phyloP scores from a whole-genome alignment of 1,140 invertebrate species.

The Euura lappo region DNA sequence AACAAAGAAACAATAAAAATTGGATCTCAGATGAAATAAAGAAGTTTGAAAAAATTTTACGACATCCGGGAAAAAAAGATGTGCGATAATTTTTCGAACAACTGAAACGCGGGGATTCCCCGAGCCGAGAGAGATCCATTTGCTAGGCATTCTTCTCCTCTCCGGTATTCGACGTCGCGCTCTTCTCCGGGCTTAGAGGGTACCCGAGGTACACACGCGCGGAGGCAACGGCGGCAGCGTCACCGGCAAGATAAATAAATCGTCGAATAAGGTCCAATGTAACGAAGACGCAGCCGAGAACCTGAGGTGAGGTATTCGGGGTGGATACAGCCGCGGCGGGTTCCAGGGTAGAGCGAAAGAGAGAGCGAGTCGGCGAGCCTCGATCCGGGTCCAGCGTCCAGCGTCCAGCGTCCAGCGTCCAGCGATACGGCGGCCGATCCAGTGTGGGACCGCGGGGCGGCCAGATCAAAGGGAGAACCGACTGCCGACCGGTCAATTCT shows the following conservation, averaged over 20 bases:
- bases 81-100: neutral
- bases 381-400: slow-evolving; percentile 1
- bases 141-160: neutral
- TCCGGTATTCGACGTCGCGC: neutral
- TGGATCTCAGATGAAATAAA: too few species aligned
- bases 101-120: neutral
- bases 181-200: neutral
- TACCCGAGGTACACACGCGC: too few species aligned
- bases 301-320: neutral
- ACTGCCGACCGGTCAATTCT: neutral
- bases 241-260: neutral
- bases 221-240: neutral
- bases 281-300: neutral
- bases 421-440: neutral
- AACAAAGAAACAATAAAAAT: too few species aligned
- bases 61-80: neutral
- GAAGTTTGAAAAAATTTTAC: neutral
- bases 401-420: neutral
- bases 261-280: neutral
- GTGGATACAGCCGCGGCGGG: slow-evolving; percentile 19
- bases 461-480: neutral
- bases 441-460: neutral
- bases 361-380: slow-evolving; percentile 23
- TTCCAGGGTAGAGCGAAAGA: slow-evolving; percentile 15
- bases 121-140: neutral